Conservation (phyloP, 2,113 vertebrate species). For the Phyllostomus discolor region DNA sequence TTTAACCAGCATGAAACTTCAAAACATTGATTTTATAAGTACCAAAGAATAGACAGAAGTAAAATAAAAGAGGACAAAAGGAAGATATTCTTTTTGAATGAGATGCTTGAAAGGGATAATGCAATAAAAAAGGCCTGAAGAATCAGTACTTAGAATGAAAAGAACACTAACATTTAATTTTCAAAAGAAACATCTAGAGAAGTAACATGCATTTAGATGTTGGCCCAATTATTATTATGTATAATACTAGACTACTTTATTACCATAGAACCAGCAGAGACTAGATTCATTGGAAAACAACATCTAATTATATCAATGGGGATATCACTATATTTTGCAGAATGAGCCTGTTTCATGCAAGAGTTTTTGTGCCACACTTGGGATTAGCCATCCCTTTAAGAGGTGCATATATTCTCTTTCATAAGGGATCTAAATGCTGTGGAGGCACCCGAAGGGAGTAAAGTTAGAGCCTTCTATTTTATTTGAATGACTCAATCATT, state of each 20-base stretch:
- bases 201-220: constrained; percentile 21
- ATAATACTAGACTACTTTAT: constrained; percentile 44
- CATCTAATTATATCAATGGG: constrained; percentile 50
- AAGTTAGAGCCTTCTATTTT: constrained; percentile 21
- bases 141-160: neutral
- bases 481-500: constrained; percentile 22
- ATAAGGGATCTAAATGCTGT: neutral
- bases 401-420: neutral
- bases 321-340: constrained; percentile 6
- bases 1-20: neutral
- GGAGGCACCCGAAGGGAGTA: neutral
- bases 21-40: constrained; percentile 2
- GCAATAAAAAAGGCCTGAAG: neutral
- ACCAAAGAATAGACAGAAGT: neutral
- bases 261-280: constrained; percentile 24
- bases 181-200: neutral
- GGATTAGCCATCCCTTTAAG: neutral
- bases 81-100: neutral
- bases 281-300: constrained; percentile 31
- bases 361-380: neutral
- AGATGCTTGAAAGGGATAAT: neutral
- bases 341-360: neutral
- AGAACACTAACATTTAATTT: constrained; percentile 44
- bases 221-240: constrained; percentile 39
- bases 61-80: neutral